These are phyloP conservation scores for Dromiciops gliroides DNA, from an alignment of 2,113 vertebrate genomes.

Conservation along the genomic window DNA sequence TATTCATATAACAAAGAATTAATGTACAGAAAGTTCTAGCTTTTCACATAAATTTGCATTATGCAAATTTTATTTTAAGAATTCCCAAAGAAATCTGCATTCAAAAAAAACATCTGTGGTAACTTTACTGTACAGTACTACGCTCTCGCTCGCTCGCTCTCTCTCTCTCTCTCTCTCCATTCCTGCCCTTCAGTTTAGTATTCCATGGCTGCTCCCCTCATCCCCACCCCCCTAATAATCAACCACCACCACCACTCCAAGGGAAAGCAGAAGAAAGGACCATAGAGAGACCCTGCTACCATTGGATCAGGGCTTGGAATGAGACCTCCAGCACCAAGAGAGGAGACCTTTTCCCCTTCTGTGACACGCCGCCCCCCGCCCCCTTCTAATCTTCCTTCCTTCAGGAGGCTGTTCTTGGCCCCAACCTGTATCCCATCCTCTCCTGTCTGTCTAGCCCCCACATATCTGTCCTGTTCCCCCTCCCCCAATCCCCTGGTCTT, in stretches of 20 bases:
- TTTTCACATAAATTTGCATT: neutral
- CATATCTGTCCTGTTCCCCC: neutral
- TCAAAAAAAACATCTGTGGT: neutral
- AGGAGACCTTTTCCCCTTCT: neutral
- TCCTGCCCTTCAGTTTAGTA: neutral
- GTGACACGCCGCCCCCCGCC: no score
- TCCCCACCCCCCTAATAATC: no score
- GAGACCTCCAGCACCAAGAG: neutral
- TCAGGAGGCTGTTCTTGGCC: no score
- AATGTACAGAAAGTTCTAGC: neutral
- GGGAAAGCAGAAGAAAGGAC: neutral
- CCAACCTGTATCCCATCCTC: neutral
- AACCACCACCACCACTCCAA: neutral
- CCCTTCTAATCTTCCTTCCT: no score
- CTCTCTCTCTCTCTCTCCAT: no score
- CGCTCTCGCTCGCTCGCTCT: neutral
- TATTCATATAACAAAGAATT: neutral
- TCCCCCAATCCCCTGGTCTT: neutral
- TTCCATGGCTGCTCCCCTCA: neutral
- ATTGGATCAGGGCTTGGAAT: neutral
- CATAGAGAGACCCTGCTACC: no score
- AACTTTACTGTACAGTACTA: neutral
- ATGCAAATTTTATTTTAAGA: neutral
- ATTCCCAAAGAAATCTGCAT: neutral
- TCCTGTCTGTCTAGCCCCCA: neutral